Percentiles rank a stretch among this genome's conserved stretches.
Evolutionary conservation across 2,888 invertebrate species (phyloP).

Genomic region (Scaptodrosophila latifasciaeformis): DNA sequence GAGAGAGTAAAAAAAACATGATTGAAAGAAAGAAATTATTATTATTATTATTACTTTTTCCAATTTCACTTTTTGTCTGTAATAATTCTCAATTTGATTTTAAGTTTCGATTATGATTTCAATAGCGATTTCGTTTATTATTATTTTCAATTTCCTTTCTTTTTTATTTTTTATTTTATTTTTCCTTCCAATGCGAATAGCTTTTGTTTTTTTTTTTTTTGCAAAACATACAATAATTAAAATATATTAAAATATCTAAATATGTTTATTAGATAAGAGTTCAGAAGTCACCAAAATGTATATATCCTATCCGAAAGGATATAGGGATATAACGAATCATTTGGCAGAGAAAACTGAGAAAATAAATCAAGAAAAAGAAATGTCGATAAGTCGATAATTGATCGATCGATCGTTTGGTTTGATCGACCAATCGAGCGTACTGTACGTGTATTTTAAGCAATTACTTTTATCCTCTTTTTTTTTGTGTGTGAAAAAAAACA

Average conservation of each 20-base stretch:
- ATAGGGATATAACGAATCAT: slow-evolving; percentile 7
- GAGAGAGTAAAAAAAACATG: not conserved
- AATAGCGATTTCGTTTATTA: not conserved
- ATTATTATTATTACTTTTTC: too few relatives aligned
- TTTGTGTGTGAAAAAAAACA: too few relatives aligned
- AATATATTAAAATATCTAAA: slow-evolving; percentile 44
- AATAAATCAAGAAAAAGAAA: slow-evolving; percentile 20
- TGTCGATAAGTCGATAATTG: too few relatives aligned
- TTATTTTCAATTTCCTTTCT: not conserved
- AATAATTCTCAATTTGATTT: not conserved
- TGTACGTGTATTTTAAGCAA: too few relatives aligned
- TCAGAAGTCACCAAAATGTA: slow-evolving; percentile 41
- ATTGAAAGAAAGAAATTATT: too few relatives aligned
- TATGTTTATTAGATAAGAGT: slow-evolving; percentile 56
- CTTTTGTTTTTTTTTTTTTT: too few relatives aligned
- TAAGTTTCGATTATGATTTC: slow-evolving; percentile 1
- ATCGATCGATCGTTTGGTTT: too few relatives aligned
- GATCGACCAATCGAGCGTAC: too few relatives aligned
- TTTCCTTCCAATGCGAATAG: slow-evolving; percentile 45
- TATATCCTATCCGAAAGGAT: too few relatives aligned
- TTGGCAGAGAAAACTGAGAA: slow-evolving; percentile 6
- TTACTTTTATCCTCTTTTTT: too few relatives aligned
- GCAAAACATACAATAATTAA: slow-evolving; percentile 56
- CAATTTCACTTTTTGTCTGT: not conserved
- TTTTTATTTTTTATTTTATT: too few relatives aligned